phyloP scores from a whole-genome alignment of 2,888 invertebrate genomes.

The Melanostoma mellinum region DNA sequence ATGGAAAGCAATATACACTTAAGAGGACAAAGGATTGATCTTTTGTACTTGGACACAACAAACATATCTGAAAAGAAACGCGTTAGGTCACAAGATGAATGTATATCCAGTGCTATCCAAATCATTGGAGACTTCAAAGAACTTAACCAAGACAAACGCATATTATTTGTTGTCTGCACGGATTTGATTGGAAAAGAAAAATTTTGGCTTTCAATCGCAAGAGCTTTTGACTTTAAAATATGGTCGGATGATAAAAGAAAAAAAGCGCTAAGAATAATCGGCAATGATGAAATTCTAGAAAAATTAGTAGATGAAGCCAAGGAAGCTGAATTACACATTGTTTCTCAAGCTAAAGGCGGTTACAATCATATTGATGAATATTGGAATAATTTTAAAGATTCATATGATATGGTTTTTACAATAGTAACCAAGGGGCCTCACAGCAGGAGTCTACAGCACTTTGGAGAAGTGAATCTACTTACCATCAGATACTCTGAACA shows the following conservation, averaged over 20 bases:
- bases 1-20: slow-evolving; percentile 88
- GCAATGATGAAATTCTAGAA: slow-evolving; percentile 79
- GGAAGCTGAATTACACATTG: slow-evolving; percentile 86
- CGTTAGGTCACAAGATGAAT: slow-evolving; percentile 85
- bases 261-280: slow-evolving; percentile 83
- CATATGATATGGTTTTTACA: slow-evolving; percentile 85
- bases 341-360: slow-evolving; percentile 86
- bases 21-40: slow-evolving; percentile 85
- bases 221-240: slow-evolving; percentile 85
- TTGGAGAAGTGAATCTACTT: slow-evolving; percentile 85
- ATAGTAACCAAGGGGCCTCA: slow-evolving; percentile 83
- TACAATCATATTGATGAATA: slow-evolving; percentile 84
- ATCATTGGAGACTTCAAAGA: slow-evolving; percentile 83
- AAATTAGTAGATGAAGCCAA: slow-evolving; percentile 82
- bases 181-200: slow-evolving; percentile 90
- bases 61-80: slow-evolving; percentile 82
- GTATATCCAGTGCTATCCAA: slow-evolving; percentile 81
- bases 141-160: slow-evolving; percentile 82
- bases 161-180: slow-evolving; percentile 86
- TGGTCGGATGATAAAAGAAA: slow-evolving; percentile 87
- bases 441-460: slow-evolving; percentile 83
- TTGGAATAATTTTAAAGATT: slow-evolving; percentile 83
- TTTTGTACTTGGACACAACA: slow-evolving; percentile 91
- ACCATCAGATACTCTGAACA: slow-evolving; percentile 87
- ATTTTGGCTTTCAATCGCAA: slow-evolving; percentile 86